phyloP scores from a whole-genome alignment of 1,140 invertebrate genomes.

The Temnothorax longispinosus region DNA sequence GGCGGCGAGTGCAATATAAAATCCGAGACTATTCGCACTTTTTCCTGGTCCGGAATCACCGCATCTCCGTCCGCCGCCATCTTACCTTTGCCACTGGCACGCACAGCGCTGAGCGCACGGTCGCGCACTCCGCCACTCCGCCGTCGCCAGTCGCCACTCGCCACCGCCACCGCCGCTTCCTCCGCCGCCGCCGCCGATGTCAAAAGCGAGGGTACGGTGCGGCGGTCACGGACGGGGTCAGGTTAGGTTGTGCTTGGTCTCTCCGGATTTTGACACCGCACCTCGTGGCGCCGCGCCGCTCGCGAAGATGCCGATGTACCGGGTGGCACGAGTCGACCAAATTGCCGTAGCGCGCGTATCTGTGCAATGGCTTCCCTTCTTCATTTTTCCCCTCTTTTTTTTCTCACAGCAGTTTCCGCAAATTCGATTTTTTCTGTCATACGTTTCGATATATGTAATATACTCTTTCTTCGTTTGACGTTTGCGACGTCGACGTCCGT shows the following conservation, averaged over 20 bases:
- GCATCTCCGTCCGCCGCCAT: conserved; percentile 89
- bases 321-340: conserved; percentile 49
- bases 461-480: background rate
- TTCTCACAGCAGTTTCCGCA: background rate
- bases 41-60: conserved; percentile 94
- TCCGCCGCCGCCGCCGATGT: conserved; percentile 66
- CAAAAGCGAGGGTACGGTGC: conserved; percentile 78
- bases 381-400: too few relatives aligned
- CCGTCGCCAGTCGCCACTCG: background rate
- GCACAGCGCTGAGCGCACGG: conserved; percentile 57
- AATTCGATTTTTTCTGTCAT: background rate
- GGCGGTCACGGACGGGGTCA: conserved; percentile 64
- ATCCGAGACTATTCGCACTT: conserved; percentile 98
- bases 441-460: background rate
- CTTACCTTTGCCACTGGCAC: conserved; percentile 83
- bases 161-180: background rate
- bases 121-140: conserved; percentile 48
- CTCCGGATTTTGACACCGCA: background rate
- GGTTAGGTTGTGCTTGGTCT: conserved; percentile 77
- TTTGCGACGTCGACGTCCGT: background rate
- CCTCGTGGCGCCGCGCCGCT: background rate
- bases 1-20: conserved; percentile 99
- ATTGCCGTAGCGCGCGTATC: too few relatives aligned
- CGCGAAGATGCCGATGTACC: conserved; percentile 65
- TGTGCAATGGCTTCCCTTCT: too few relatives aligned